These are phyloP conservation scores for Arnoldichthys spilopterus DNA, from an alignment of 2,797 vertebrate species.

Conservation along the genomic window DNA sequence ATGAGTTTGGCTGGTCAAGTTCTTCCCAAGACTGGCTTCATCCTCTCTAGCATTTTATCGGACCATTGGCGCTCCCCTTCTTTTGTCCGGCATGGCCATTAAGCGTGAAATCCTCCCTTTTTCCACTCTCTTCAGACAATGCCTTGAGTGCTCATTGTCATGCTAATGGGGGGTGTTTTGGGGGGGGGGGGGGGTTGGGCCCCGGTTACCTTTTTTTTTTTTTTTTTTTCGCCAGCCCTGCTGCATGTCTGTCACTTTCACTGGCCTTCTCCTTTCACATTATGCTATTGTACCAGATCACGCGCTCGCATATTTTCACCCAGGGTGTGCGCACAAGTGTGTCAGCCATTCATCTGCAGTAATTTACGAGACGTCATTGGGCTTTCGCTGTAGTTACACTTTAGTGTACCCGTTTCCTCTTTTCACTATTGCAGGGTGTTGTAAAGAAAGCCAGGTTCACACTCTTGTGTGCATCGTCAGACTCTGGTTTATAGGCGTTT, in stretches of 20 bases:
- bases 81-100: slow-evolving; percentile 16
- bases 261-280: slow-evolving; percentile 26
- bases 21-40: slow-evolving; percentile 1
- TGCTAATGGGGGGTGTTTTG: slow-evolving; percentile 55
- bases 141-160: slow-evolving; percentile 59
- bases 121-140: slow-evolving; percentile 50
- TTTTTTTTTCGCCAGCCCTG: no score
- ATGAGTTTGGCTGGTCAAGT: slow-evolving; percentile 7
- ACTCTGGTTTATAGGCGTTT: not conserved
- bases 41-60: slow-evolving; percentile 18
- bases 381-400: not conserved
- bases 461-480: not conserved
- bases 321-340: not conserved
- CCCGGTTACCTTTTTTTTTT: slow-evolving; percentile 20
- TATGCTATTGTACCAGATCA: slow-evolving; percentile 4
- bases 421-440: not conserved
- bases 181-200: no score
- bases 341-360: not conserved
- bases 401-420: not conserved
- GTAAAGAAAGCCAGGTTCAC: not conserved
- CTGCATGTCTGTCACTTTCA: slow-evolving; percentile 20
- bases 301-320: not conserved
- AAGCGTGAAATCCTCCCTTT: slow-evolving; percentile 60
- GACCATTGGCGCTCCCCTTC: slow-evolving; percentile 27
- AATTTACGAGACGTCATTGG: slow-evolving; percentile 7